phyloP scores from a whole-genome alignment of 2,888 invertebrate species.

The Drosophila paranaensis region DNA sequence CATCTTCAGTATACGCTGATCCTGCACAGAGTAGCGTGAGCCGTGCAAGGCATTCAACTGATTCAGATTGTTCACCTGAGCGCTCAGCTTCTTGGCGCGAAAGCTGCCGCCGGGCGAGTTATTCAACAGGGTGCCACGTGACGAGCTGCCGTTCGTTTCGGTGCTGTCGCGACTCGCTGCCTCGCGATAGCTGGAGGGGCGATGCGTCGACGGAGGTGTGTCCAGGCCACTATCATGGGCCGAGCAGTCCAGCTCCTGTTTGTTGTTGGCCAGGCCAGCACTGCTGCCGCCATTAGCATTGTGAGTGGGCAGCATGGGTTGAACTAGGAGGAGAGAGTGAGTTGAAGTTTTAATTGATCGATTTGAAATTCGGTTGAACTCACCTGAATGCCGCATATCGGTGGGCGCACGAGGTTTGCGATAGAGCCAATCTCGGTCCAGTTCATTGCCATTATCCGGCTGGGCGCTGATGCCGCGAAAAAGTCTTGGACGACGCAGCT shows the following conservation, averaged over 20 bases:
- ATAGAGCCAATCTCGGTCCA: constrained; percentile 84
- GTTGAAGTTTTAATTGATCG: neutral
- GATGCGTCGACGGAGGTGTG: constrained; percentile 85
- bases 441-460: constrained; percentile 83
- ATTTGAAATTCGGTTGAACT: constrained; percentile 17
- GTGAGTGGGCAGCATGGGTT: constrained; percentile 83
- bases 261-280: constrained; percentile 62
- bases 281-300: constrained; percentile 53
- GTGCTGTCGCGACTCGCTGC: constrained; percentile 81
- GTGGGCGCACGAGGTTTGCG: constrained; percentile 84
- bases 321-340: constrained; percentile 82
- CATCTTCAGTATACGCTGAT: constrained; percentile 83
- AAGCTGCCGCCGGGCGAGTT: constrained; percentile 84
- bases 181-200: constrained; percentile 84
- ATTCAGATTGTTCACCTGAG: constrained; percentile 81
- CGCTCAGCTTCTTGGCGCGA: constrained; percentile 81
- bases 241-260: constrained; percentile 87
- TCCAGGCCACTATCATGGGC: constrained; percentile 85
- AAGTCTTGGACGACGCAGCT: constrained; percentile 81
- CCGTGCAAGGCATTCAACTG: constrained; percentile 80
- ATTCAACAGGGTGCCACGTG: constrained; percentile 83
- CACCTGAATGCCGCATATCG: constrained; percentile 84
- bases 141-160: constrained; percentile 84
- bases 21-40: constrained; percentile 83
- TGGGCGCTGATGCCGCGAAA: constrained; percentile 75